Evolutionary conservation across 2,888 invertebrate genomes (phyloP).

Genomic region (Masnerella sp.): DNA sequence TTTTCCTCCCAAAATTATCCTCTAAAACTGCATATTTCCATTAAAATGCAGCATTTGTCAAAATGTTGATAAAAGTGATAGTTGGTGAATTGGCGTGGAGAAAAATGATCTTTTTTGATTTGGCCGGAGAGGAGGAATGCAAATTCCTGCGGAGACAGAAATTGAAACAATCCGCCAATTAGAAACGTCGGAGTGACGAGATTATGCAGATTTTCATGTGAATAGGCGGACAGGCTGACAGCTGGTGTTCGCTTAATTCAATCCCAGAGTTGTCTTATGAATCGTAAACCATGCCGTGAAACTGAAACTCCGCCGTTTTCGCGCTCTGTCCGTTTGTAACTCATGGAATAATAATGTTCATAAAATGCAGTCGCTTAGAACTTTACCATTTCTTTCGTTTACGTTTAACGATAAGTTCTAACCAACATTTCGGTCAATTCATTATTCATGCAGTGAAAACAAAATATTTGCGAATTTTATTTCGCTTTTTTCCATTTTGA

Average conservation of each 20-base stretch:
- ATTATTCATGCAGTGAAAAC: too few species aligned
- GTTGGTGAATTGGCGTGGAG: slow-evolving; percentile 2
- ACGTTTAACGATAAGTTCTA: too few species aligned
- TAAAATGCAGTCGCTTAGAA: slow-evolving; percentile 59
- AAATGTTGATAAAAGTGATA: slow-evolving; percentile 3
- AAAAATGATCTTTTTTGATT: slow-evolving; percentile 28
- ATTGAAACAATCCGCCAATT: slow-evolving; percentile 78
- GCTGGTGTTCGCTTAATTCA: slow-evolving; percentile 76
- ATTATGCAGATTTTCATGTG: slow-evolving; percentile 75
- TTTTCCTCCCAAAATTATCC: too few species aligned
- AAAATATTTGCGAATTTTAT: too few species aligned
- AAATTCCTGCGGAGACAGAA: slow-evolving; percentile 72
- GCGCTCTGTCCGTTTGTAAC: slow-evolving; percentile 53
- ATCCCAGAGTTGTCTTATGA: slow-evolving; percentile 77
- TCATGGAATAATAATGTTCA: slow-evolving; percentile 65
- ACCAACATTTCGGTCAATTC: too few species aligned
- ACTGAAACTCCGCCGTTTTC: slow-evolving; percentile 65
- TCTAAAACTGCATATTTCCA: too few species aligned
- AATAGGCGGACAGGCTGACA: slow-evolving; percentile 71
- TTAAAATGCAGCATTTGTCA: too few species aligned
- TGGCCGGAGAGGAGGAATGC: slow-evolving; percentile 64
- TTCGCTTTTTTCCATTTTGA: too few species aligned
- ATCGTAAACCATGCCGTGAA: slow-evolving; percentile 73
- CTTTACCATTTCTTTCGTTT: slow-evolving; percentile 46
- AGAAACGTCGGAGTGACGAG: slow-evolving; percentile 76